Evolutionary conservation across 2,113 vertebrate genomes (phyloP).

Genomic region (Spilogale gracilis): DNA sequence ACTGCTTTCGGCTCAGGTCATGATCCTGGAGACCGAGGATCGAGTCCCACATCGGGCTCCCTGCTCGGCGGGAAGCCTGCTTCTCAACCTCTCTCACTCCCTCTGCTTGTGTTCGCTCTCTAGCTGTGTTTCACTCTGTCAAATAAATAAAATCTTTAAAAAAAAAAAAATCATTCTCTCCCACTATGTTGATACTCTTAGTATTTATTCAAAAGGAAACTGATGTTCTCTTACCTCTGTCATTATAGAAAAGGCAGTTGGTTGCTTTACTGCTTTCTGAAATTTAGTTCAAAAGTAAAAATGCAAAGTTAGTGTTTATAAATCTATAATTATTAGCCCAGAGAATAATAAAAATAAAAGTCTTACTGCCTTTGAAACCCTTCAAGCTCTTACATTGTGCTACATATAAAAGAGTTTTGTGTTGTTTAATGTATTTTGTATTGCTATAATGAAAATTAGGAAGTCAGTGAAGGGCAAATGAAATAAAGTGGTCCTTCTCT

Average conservation of each 20-base stretch:
- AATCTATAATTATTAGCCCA: neutral
- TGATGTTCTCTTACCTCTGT: neutral
- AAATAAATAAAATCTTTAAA: too few species aligned
- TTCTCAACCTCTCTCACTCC: too few species aligned
- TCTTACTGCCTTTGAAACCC: neutral
- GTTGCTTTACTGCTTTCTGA: constrained; percentile 31
- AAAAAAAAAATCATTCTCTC: neutral
- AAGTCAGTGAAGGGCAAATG: neutral
- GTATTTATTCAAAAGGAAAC: constrained; percentile 19
- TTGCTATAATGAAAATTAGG: neutral
- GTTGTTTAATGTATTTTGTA: constrained; percentile 11
- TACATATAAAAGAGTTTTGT: neutral
- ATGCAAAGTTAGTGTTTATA: constrained; percentile 2
- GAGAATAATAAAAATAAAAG: neutral
- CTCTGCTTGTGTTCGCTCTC: too few species aligned
- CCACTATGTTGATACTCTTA: neutral
- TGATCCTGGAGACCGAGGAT: too few species aligned
- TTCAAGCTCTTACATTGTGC: neutral
- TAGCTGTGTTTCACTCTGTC: too few species aligned
- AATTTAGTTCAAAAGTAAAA: constrained; percentile 23
- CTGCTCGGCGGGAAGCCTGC: too few species aligned
- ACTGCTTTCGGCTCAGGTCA: too few species aligned
- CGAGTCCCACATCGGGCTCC: too few species aligned
- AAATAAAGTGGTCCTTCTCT: constrained; percentile 28
- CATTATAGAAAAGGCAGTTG: neutral